Conservation (phyloP, 1,140 invertebrate species). For the Parasteatoda tepidariorum region DNA sequence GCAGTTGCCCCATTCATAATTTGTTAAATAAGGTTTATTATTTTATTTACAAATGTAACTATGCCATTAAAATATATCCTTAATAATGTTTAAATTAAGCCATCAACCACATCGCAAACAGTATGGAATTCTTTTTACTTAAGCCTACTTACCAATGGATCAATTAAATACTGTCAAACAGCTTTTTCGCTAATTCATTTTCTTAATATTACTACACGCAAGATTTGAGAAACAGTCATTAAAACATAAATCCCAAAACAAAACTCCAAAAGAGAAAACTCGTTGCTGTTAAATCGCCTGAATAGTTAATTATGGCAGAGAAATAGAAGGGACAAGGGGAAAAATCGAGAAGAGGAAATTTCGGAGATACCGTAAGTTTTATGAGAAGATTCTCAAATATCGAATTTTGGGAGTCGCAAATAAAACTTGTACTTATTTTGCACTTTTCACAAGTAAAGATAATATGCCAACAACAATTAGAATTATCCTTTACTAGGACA, state of each 20-base stretch:
- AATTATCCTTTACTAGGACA: constrained; percentile 15
- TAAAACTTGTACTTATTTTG: constrained; percentile 26
- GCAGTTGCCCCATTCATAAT: too few relatives aligned
- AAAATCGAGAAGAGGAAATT: background rate
- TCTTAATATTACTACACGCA: background rate
- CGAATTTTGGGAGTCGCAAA: background rate
- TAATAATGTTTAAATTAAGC: too few relatives aligned
- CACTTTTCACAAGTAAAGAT: background rate
- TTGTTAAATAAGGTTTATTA: too few relatives aligned
- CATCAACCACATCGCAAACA: too few relatives aligned
- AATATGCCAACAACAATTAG: constrained; percentile 42
- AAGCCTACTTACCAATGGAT: too few relatives aligned
- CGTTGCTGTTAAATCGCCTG: background rate
- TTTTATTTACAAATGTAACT: too few relatives aligned
- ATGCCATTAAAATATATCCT: too few relatives aligned
- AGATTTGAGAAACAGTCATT: background rate
- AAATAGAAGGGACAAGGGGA: background rate
- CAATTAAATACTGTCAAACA: too few relatives aligned
- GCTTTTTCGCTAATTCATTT: too few relatives aligned
- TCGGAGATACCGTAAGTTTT: background rate
- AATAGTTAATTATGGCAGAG: background rate
- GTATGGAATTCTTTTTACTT: too few relatives aligned
- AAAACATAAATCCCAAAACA: background rate
- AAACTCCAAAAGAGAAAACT: background rate
- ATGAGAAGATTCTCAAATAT: background rate